These are phyloP conservation scores for Dexiosoma caninum DNA, from an alignment of 2,888 invertebrate species.

Conservation along the genomic window DNA sequence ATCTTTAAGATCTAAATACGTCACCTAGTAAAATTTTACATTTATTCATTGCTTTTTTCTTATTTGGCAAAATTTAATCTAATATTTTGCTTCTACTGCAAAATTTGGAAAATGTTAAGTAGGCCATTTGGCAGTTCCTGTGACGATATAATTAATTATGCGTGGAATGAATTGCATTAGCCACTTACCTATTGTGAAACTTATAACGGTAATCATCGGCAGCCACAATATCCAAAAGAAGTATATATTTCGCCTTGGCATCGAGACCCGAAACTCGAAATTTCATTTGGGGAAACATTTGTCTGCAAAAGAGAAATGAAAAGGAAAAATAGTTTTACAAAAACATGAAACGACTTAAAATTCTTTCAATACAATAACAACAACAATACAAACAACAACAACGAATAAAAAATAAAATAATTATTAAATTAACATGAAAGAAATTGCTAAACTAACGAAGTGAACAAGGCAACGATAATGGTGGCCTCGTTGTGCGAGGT, in stretches of 20 bases:
- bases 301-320: slow-evolving; percentile 83
- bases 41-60: too few species aligned
- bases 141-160: too few species aligned
- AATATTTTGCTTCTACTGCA: too few species aligned
- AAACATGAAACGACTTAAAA: background rate
- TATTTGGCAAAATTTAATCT: too few species aligned
- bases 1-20: too few species aligned
- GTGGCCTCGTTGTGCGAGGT: slow-evolving; percentile 27
- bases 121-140: too few species aligned
- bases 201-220: slow-evolving; percentile 99
- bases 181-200: slow-evolving; percentile 94
- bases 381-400: too few species aligned
- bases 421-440: slow-evolving; percentile 52
- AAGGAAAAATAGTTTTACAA: background rate
- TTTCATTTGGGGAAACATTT: slow-evolving; percentile 99
- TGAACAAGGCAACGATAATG: slow-evolving; percentile 15
- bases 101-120: too few species aligned
- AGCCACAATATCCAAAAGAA: slow-evolving; percentile 98
- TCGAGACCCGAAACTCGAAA: slow-evolving; percentile 98
- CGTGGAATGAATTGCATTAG: background rate
- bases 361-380: too few species aligned
- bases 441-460: slow-evolving; percentile 8
- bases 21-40: too few species aligned
- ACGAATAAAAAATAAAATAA: too few species aligned
- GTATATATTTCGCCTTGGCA: slow-evolving; percentile 99